Evolutionary conservation across 2,113 vertebrate genomes (phyloP), one percentile per base, ranked within the genome.

Genomic region (Myiozetetes cayanensis): DNA sequence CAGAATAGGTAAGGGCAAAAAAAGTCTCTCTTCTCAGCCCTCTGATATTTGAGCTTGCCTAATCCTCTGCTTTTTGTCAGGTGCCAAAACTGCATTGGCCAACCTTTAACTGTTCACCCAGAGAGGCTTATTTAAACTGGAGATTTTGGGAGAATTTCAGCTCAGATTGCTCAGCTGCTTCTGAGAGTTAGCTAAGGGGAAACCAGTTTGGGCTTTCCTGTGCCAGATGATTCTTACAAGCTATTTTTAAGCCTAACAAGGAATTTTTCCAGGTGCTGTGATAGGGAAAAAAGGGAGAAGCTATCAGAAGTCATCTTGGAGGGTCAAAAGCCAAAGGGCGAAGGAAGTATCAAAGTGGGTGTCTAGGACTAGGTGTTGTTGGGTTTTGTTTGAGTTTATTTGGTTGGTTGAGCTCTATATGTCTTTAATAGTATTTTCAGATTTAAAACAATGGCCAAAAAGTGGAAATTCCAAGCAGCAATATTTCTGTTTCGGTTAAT

Each of bases 121-220:
- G 5, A 89, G 56, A 92, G 56, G 56, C 59, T 88, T 72, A 50
- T 75, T 86, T 81, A 63, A 93, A 31, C 11, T 78, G 52, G 52
- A 41, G 39, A n/a, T 86, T 63, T 92, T 15, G 58, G 53, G 90
- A 91, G 66, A 94, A 68, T 91, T 96, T 94, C 84, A 87, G 77
- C 22, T 89, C 15, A 52, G 65, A 68, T 82, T 71, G 70, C 53
- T 94, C 89, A 94, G 84, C 65, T 87, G 68, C 31, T 89, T 75
- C 65, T 72, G 61, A 56, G 44, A 89, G 79, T 61, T 81, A 92
- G 47, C 39, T 79, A 46, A 39, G 23, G 22, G n/a, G 52, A 89
- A 87, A 92, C 17, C 16, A 78, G 1, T 49, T 14, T 16, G 0
- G 56, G 6, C 84, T 89, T 59, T 87, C 21, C 44, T 72, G 17